phyloP scores from a whole-genome alignment of 2,113 vertebrate genomes.

The human region DNA sequence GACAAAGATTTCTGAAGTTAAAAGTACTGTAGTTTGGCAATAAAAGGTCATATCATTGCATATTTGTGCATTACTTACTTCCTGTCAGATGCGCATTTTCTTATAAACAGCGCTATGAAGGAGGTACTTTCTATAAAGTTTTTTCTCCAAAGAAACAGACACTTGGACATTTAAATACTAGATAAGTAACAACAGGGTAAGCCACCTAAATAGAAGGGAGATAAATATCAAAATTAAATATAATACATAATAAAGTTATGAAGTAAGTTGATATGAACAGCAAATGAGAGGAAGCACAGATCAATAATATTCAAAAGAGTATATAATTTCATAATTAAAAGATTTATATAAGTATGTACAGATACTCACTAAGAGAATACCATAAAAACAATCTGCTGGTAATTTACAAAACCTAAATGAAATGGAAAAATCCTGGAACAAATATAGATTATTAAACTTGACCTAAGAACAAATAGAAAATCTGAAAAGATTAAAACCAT shows the following conservation, averaged over 20 bases:
- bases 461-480: not conserved
- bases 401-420: not conserved
- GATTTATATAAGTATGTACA: not conserved
- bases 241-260: not conserved
- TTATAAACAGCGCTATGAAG: not conserved
- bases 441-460: not conserved
- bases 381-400: not conserved
- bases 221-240: not conserved
- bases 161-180: not conserved
- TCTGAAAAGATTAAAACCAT: not conserved
- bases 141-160: not conserved
- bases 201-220: not conserved
- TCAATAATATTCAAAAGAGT: not conserved
- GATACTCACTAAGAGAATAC: not conserved
- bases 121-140: not conserved
- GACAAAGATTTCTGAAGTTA: not conserved
- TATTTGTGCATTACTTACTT: not conserved
- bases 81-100: not conserved
- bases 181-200: not conserved
- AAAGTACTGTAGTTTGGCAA: not conserved
- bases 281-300: constrained; percentile 7
- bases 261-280: not conserved
- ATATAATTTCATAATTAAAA: not conserved
- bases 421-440: not conserved
- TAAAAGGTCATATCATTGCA: not conserved